A percentile compares a stretch with the other conserved stretches of the same genome.
phyloP scores from a whole-genome alignment of 1,140 invertebrate species.

The Prorops nasuta region DNA sequence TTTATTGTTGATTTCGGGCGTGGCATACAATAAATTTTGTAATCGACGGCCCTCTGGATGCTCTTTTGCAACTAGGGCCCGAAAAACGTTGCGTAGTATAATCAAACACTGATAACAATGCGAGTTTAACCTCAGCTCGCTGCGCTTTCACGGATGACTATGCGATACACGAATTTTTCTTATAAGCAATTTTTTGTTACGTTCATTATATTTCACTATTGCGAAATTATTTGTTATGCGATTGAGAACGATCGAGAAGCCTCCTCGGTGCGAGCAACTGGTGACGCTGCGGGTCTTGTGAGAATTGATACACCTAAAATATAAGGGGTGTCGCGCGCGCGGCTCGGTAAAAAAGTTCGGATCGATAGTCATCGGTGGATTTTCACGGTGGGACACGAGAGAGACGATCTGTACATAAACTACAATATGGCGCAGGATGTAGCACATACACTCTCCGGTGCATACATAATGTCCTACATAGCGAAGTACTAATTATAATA shows the following conservation, averaged over 20 bases:
- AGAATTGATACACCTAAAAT: too few relatives aligned
- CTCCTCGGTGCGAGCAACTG: too few relatives aligned
- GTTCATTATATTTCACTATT: too few relatives aligned
- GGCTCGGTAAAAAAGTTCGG: too few relatives aligned
- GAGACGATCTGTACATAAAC: conserved; percentile 44
- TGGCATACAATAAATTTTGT: conserved; percentile 55
- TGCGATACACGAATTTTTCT: background rate
- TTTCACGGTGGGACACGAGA: conserved; percentile 19
- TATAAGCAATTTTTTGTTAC: too few relatives aligned
- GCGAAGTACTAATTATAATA: conserved; percentile 39
- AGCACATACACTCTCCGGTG: conserved; percentile 35
- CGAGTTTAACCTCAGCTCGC: conserved; percentile 40
- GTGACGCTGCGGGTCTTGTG: too few relatives aligned
- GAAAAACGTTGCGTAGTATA: conserved; percentile 54
- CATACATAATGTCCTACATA: conserved; percentile 45
- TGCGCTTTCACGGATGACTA: background rate
- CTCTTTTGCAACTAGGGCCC: conserved; percentile 35
- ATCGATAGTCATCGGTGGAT: background rate
- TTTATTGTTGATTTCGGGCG: conserved; percentile 50
- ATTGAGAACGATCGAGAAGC: too few relatives aligned
- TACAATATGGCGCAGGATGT: conserved; percentile 38
- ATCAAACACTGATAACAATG: conserved; percentile 49
- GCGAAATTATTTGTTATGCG: too few relatives aligned
- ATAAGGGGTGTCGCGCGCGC: background rate
- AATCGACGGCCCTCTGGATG: conserved; percentile 39